Evolutionary conservation across 2,888 invertebrate species (phyloP), one percentile per base, ranked within the genome.

Genomic region (Cephalotes varians): DNA sequence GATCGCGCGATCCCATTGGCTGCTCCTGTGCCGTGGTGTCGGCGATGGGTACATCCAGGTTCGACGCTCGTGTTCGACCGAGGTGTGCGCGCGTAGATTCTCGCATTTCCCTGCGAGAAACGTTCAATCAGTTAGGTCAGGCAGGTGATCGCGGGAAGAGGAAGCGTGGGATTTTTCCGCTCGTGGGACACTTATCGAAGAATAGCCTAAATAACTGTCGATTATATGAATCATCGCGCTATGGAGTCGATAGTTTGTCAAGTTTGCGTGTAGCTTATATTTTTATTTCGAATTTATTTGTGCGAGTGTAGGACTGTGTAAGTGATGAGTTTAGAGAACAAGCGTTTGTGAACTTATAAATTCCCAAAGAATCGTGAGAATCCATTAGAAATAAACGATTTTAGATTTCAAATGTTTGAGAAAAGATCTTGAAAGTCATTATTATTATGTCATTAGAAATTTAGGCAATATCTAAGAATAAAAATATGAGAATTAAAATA

Each of bases 1-100:
- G 90, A 90, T 91, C 90, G 91, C 88, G 91, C 90, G 82, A 90
- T 91, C 91, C 85, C 88, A 90, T 90, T 90, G 90, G 90, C 88
- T 88, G 90, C 86, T 84, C 87, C 90, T 82, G 86, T 89, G 89
- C 89, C 89, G 90, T 90, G 89, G 89, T 89, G 89, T 90, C 87
- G 87, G 86, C 90, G 90, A 89, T 90, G 89, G 90, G 89, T 89
- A 89, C 89, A 90, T 89, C 89, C 90, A 89, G 88, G 89, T 89
- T 89, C 87, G 89, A 88, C 72, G 89, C 87, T 89, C 85, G 89
- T 89, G 89, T 77, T 64, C 83, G 85, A 85, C 86, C 88, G 84
- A 79, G 69, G 65, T 81, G 79, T 77, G 79, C 79, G 85, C 85
- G 87, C 82, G 87, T 87, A 87, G 77, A 62, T 47, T 67, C 67